Evolutionary conservation across 2,888 invertebrate species (phyloP).

Genomic region (Iselma pallidipennis): DNA sequence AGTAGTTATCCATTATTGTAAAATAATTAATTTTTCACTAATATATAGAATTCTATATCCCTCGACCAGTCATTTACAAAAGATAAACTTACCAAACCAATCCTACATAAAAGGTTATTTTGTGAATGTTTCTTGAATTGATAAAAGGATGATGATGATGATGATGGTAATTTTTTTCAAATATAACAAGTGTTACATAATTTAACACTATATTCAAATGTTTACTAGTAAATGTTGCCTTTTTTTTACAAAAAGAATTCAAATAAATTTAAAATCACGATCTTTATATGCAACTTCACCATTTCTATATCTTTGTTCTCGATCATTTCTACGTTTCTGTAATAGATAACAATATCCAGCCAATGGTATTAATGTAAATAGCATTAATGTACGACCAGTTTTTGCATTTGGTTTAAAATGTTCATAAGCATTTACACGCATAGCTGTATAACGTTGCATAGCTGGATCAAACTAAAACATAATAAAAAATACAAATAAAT

Average conservation of each 20-base stretch:
- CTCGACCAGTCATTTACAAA: too few relatives aligned
- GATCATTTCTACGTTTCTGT: conserved; percentile 57
- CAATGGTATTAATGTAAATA: conserved; percentile 64
- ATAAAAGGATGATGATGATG: too few relatives aligned
- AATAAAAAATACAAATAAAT: conserved; percentile 20
- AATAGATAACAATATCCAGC: conserved; percentile 59
- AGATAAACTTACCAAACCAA: too few relatives aligned
- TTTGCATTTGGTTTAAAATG: conserved; percentile 69
- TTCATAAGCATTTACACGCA: conserved; percentile 68
- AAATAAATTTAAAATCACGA: conserved; percentile 69
- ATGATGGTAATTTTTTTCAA: too few relatives aligned
- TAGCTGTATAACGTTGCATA: conserved; percentile 71
- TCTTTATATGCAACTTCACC: conserved; percentile 79
- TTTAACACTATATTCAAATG: background rate
- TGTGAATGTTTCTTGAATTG: too few relatives aligned
- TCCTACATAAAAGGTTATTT: too few relatives aligned
- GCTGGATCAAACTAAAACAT: conserved; percentile 79
- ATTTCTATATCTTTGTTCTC: conserved; percentile 64
- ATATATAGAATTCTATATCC: too few relatives aligned
- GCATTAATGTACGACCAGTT: conserved; percentile 37
- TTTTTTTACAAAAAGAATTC: conserved; percentile 44
- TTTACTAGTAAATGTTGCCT: conserved; percentile 5
- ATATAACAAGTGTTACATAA: background rate
- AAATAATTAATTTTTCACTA: too few relatives aligned
- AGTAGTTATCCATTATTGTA: too few relatives aligned